phyloP scores from a whole-genome alignment of 2,888 invertebrate species.

The Malacosoma neustria region DNA sequence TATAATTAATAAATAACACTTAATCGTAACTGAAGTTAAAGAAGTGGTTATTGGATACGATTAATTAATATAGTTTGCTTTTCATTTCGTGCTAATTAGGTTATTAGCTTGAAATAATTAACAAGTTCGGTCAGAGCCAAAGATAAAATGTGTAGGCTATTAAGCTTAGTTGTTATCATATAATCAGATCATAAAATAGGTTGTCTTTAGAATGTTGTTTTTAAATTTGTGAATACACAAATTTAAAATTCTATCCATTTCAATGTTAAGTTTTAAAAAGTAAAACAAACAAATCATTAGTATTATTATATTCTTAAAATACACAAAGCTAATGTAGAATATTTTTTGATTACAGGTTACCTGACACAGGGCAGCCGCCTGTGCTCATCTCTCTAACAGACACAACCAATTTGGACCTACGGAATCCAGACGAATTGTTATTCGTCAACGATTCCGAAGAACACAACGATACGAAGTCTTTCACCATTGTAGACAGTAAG shows the following conservation, averaged over 20 bases:
- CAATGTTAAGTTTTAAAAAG: not conserved
- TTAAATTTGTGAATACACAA: too few species aligned
- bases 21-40: not conserved
- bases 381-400: constrained; percentile 77
- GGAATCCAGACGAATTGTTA: constrained; percentile 69
- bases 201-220: too few species aligned
- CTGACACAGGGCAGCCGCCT: constrained; percentile 76
- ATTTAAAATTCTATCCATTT: not conserved
- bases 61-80: not conserved
- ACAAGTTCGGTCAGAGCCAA: too few species aligned
- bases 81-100: too few species aligned
- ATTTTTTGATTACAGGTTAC: constrained; percentile 65
- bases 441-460: constrained; percentile 61
- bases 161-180: too few species aligned
- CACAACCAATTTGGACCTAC: constrained; percentile 75
- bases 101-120: too few species aligned
- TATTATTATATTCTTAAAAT: not conserved
- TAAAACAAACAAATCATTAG: not conserved
- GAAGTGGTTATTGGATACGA: not conserved
- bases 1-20: not conserved
- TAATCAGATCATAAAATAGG: too few species aligned
- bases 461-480: constrained; percentile 56
- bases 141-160: too few species aligned
- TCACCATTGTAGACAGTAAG: constrained; percentile 45
- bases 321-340: not conserved